phyloP scores from a whole-genome alignment of 2,888 invertebrate species.

The Neoascia interrupta region DNA sequence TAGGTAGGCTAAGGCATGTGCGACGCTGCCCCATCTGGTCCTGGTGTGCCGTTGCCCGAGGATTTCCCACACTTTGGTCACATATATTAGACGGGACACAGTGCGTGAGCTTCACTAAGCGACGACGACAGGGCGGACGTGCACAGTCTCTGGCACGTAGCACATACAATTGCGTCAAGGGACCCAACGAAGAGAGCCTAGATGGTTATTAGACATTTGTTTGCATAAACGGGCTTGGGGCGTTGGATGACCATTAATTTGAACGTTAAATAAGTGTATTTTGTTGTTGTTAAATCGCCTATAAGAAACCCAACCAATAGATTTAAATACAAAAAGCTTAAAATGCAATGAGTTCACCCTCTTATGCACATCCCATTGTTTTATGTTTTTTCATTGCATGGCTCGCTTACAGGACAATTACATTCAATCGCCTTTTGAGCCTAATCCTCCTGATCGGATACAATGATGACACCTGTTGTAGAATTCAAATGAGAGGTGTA shows the following conservation, averaged over 20 bases:
- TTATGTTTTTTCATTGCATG: background rate
- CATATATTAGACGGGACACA: background rate
- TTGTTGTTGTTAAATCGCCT: conserved; percentile 2
- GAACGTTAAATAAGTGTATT: conserved; percentile 32
- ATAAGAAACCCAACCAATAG: conserved; percentile 6
- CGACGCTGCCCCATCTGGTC: background rate
- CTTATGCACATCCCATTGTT: background rate
- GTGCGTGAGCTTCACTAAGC: conserved; percentile 19
- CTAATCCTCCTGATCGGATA: background rate
- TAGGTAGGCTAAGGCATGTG: conserved; percentile 10
- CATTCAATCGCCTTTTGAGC: background rate
- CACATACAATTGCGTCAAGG: conserved; percentile 14
- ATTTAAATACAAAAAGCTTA: background rate
- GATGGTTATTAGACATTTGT: conserved; percentile 40
- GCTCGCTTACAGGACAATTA: background rate
- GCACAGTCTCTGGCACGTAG: conserved; percentile 23
- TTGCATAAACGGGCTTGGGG: conserved; percentile 14
- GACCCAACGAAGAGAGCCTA: conserved; percentile 14
- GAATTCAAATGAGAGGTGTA: no score
- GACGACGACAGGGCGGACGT: conserved; percentile 15
- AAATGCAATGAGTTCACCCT: background rate
- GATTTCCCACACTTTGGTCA: conserved; percentile 3
- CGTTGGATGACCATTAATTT: conserved; percentile 39
- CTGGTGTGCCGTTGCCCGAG: background rate
- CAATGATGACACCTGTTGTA: conserved; percentile 29